These are phyloP conservation scores for Scaptomyza flava DNA, from an alignment of 2,888 invertebrate species.

Conservation along the genomic window DNA sequence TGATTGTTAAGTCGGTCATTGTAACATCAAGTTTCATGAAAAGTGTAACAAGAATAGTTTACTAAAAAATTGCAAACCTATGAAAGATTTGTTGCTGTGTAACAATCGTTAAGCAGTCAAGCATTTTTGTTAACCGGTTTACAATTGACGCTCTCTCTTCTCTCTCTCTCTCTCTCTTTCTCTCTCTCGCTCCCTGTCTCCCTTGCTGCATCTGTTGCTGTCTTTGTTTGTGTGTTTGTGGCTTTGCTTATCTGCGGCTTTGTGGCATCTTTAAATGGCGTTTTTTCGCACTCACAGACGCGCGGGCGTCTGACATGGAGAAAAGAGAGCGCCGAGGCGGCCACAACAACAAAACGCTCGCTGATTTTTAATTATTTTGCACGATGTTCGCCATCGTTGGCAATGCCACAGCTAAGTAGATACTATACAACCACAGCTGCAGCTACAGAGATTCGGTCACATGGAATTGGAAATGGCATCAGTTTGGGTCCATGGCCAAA, in stretches of 20 bases:
- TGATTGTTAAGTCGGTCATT: too few relatives aligned
- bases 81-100: constrained; percentile 3
- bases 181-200: not conserved
- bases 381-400: constrained; percentile 68
- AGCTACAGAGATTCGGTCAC: constrained; percentile 5
- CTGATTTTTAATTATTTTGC: constrained; percentile 77
- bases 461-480: constrained; percentile 19
- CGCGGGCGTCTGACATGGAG: constrained; percentile 49
- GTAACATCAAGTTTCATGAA: too few relatives aligned
- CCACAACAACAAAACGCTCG: constrained; percentile 52
- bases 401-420: not conserved
- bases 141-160: not conserved
- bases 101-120: not conserved
- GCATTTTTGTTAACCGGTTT: constrained; percentile 75
- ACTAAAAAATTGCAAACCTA: not conserved
- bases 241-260: constrained; percentile 76
- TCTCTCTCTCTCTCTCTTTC: constrained; percentile 1
- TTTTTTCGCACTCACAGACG: constrained; percentile 76
- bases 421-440: constrained; percentile 1
- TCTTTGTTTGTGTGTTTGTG: constrained; percentile 16
- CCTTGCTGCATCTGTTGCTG: not conserved
- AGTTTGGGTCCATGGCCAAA: constrained; percentile 13
- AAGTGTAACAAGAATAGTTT: too few relatives aligned
- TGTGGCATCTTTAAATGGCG: constrained; percentile 80
- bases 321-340: not conserved